Base-by-base conservation (phyloP, 2,113 vertebrate species). In the Pachycephala philippinensis region DNA sequence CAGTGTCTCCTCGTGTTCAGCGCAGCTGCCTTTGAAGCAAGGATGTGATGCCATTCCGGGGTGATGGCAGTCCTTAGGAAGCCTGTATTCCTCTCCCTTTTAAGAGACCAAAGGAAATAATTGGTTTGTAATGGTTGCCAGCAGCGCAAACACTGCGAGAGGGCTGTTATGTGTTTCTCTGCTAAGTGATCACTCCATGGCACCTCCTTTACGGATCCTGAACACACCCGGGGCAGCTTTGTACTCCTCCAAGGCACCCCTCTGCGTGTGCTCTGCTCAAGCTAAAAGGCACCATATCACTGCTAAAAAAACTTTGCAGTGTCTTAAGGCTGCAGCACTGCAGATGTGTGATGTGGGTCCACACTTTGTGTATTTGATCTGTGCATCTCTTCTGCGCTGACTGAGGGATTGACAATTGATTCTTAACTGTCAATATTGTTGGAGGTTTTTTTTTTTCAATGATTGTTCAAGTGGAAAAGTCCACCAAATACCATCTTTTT, bases 321-420 rank as follows among this genome's bases (percentile, higher is more conserved):
- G 47, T 61, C 72, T 60, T 26, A 49, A 59, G 53, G 44, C 40
- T 76, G 31, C 54, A 44, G 40, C 18, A 3, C 42, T 70, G 33
- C 64, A 74, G 44, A 6, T 53, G 35, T 5, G 16, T 64, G 47
- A 17, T 16, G 28, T 15, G 35, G 7, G 45, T 12, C 45, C 27
- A 7, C 5, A 0, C 13, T 23, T 39, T 1, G 49, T 21, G 5
- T 10, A 4, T 1, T 4, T n/a, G 42, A 35, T 40, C 61, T 50
- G 35, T 30, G 31, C 8, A 2, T 23, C 81, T 65, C 65, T 69
- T 44, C 54, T n/a, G 42, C 35, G 16, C n/a, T 37, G 17, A 40
- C 64, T 0, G 2, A 57, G 40, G 59, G 12, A 37, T 8, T 60
- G 50, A 9, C 18, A 81, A 30, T 20, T 22, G 44, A 45, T 59